Evolutionary conservation across 2,888 invertebrate genomes (phyloP), one percentile per base, ranked within the genome.

Genomic region (Epistrophe grossulariae): DNA sequence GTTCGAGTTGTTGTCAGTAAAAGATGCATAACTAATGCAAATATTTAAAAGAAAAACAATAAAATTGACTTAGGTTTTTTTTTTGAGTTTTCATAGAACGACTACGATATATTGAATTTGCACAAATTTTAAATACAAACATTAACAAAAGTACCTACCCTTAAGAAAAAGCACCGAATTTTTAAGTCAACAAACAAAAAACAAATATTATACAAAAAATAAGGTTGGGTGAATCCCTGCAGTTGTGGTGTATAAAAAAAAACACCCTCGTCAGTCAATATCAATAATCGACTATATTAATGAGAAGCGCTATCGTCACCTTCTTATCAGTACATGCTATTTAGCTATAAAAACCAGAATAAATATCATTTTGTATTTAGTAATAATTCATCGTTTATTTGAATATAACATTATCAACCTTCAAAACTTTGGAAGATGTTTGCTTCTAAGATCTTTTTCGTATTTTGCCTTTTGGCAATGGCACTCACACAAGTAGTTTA

Each of bases 391-490:
- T 38, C 19, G 35, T 50, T 52, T 11, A 24, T 9, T 68, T 68
- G 15, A 35, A 19, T 38, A 19, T 15, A 19, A 17, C 11, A 15
- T 15, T 28, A 17, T 17, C 6, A 57, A n/a, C 2, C 5, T 9
- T 1, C 10, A 35, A 6, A 59, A 59, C 11, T 35, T 24, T 40
- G 4, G 11, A 79, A 52, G 38, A 84, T 84, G 84, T 62, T 72
- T 17, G 77, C 72, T 50, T 73, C 72, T 4, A 84, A 84, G 13
- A 73, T 84, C 10, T 77, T 84, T 31, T 77, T 73, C 17, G 66
- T 81, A 43, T 72, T 84, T 48, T 84, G 52, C 60, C 4, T 77
- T 7, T 15, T 84, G 45, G 76, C 68, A 7, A 38, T 84, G n/a
- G 81, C 81, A n/a, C 17, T 84, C 0, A 68, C 68, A 6, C 81